Conservation (phyloP, 2,797 vertebrate species). For the Manis javanica region DNA sequence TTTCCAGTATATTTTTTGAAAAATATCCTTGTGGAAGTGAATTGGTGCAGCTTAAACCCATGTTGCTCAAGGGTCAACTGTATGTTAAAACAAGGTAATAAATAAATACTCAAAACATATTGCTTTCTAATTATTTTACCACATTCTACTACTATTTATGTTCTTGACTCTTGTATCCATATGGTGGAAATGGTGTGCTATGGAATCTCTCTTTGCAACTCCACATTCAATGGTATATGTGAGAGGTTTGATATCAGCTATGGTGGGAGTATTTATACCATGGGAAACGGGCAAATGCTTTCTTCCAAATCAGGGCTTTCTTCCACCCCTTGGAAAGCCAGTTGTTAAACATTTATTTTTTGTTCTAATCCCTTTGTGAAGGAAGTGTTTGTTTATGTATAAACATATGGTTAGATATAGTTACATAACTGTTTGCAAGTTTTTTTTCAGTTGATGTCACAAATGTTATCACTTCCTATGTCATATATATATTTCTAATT, state of each 20-base stretch:
- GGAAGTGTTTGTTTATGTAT: background rate
- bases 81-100: background rate
- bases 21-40: too few relatives aligned
- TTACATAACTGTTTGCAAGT: background rate
- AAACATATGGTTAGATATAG: too few relatives aligned
- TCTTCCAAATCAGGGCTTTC: background rate
- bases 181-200: background rate
- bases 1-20: too few relatives aligned
- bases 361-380: background rate
- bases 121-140: background rate
- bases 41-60: too few relatives aligned
- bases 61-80: too few relatives aligned
- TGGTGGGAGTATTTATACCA: background rate
- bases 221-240: background rate
- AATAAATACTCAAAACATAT: background rate
- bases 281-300: background rate
- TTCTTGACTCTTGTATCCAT: rapidly evolving
- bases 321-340: background rate
- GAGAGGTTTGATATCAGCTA: background rate
- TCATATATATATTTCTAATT: background rate
- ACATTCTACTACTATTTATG: background rate
- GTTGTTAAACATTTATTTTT: too few relatives aligned
- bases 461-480: background rate
- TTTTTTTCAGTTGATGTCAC: background rate
- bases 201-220: background rate